Conservation (phyloP, 2,797 vertebrate species). For the Catharus ustulatus region DNA sequence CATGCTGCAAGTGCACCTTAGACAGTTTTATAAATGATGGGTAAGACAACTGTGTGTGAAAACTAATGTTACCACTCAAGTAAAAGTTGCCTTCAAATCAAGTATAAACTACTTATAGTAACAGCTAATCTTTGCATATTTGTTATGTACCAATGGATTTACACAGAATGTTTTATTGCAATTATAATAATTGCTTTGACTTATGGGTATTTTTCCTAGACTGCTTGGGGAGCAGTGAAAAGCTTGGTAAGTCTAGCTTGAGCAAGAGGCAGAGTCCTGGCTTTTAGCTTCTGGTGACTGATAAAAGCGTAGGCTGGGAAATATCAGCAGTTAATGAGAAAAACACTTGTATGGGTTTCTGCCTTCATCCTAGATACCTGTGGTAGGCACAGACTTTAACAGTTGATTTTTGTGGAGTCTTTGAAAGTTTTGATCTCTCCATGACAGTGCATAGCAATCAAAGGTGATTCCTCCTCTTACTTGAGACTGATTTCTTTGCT, state of each 20-base stretch:
- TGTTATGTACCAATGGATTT: neutral
- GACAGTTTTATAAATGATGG: conserved; percentile 84
- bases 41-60: conserved; percentile 77
- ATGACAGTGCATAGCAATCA: neutral
- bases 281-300: neutral
- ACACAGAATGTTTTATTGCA: neutral
- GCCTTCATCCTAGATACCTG: neutral
- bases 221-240: conserved; percentile 1
- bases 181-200: conserved; percentile 1
- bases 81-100: conserved; percentile 29
- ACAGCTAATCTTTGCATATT: neutral
- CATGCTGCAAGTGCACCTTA: conserved; percentile 86
- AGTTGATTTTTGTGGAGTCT: neutral
- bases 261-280: neutral
- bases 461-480: neutral
- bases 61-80: conserved; percentile 50
- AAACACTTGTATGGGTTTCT: neutral
- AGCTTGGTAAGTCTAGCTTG: neutral
- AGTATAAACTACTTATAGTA: neutral
- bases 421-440: neutral
- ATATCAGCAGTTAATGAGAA: neutral
- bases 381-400: neutral
- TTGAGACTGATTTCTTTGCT: neutral
- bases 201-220: conserved; percentile 27
- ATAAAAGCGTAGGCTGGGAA: neutral